Percentiles rank a stretch among this genome's conserved stretches.
Evolutionary conservation across 2,113 vertebrate genomes (phyloP).

Genomic region (Heterotilapia buettikoferi): DNA sequence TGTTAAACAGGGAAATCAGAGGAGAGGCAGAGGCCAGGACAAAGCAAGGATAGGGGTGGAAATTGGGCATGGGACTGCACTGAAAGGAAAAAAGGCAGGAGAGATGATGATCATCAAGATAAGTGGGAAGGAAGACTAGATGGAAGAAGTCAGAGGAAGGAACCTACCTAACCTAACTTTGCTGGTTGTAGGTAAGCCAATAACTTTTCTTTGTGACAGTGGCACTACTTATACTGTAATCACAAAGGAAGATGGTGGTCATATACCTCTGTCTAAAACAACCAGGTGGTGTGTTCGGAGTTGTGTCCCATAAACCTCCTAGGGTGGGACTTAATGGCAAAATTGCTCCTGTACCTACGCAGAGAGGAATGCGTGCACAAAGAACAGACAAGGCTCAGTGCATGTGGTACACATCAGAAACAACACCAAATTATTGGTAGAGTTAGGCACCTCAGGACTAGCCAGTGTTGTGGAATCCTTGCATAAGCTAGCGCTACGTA

Average conservation of each 20-base stretch:
- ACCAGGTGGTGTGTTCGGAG: not conserved
- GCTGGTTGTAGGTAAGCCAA: not conserved
- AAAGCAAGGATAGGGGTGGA: not conserved
- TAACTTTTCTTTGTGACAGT: not conserved
- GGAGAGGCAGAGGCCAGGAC: not conserved
- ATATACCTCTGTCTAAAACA: not conserved
- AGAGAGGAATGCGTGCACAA: not conserved
- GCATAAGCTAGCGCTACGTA: not conserved
- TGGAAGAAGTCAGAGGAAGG: not conserved
- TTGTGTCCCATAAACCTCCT: not conserved
- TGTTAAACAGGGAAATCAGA: not conserved
- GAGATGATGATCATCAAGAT: not conserved
- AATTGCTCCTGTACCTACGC: not conserved
- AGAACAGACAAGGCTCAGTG: not conserved
- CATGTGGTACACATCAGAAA: not conserved
- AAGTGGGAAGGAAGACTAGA: not conserved
- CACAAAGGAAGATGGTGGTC: accelerated
- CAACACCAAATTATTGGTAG: not conserved
- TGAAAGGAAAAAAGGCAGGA: not conserved
- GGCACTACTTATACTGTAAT: not conserved
- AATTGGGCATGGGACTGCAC: not conserved
- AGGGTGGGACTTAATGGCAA: not conserved
- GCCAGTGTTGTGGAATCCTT: not conserved
- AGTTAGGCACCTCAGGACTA: not conserved
- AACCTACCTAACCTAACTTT: not conserved